These are phyloP conservation scores for Drosophila tristis DNA, from an alignment of 1,140 invertebrate species.

Conservation along the genomic window DNA sequence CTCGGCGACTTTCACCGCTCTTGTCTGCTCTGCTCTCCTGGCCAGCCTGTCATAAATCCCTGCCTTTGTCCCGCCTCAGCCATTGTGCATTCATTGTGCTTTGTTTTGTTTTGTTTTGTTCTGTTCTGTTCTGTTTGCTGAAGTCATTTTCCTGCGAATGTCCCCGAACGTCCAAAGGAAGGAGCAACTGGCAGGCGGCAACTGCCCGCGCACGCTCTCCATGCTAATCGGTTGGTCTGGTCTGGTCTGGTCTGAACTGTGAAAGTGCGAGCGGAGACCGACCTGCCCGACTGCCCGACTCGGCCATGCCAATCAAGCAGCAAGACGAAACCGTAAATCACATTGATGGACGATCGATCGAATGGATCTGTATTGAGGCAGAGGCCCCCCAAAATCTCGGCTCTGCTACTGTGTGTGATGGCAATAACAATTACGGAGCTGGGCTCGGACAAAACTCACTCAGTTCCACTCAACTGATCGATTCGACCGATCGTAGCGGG, in stretches of 20 bases:
- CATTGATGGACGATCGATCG: constrained; percentile 43
- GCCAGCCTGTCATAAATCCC: constrained; percentile 70
- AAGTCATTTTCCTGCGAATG: constrained; percentile 48
- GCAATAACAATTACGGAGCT: constrained; percentile 37
- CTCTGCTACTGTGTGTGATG: constrained; percentile 15
- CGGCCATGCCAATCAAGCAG: constrained; percentile 51
- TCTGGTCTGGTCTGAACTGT: constrained; percentile 11
- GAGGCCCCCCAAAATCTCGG: not conserved
- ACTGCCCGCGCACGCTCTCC: constrained; percentile 14
- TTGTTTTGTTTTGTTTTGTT: constrained; percentile 10
- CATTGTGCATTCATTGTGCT: constrained; percentile 19
- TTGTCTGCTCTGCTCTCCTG: constrained; percentile 4
- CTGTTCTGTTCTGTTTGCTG: constrained; percentile 27
- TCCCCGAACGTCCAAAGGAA: constrained; percentile 17
- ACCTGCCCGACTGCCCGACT: not conserved
- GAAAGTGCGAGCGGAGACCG: constrained; percentile 30
- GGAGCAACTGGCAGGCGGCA: constrained; percentile 32
- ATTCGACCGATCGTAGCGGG: constrained; percentile 28
- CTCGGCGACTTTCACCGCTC: constrained; percentile 43
- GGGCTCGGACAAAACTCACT: not conserved
- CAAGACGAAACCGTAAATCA: constrained; percentile 64
- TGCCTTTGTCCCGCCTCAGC: constrained; percentile 6
- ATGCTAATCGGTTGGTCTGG: constrained; percentile 3
- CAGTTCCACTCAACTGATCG: constrained; percentile 47
- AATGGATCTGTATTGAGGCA: not conserved